These are phyloP conservation scores for Cryptoprocta ferox DNA, from an alignment of 2,797 vertebrate genomes.

Conservation along the genomic window DNA sequence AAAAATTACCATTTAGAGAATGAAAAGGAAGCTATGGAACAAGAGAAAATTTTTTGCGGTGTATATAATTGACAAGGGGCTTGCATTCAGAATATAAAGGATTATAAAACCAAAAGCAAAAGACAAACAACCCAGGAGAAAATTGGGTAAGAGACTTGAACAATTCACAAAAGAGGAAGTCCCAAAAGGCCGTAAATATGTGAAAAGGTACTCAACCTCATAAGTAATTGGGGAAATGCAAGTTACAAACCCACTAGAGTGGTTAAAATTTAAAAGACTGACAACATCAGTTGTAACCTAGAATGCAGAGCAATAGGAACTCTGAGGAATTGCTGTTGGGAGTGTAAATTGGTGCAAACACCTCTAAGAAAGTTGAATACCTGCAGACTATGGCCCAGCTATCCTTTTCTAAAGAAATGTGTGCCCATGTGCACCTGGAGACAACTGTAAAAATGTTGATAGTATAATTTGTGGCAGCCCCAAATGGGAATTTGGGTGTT, in stretches of 20 bases:
- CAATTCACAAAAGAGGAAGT: slow-evolving; percentile 45
- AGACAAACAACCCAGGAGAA: neutral
- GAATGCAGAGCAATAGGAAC: neutral
- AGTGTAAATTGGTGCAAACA: neutral
- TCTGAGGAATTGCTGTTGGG: neutral
- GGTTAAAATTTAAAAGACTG: slow-evolving; percentile 37
- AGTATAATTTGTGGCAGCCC: neutral
- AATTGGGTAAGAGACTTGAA: slow-evolving; percentile 47
- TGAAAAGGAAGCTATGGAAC: neutral
- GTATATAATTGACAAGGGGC: neutral
- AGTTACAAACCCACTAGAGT: neutral
- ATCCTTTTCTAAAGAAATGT: neutral
- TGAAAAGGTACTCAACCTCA: neutral
- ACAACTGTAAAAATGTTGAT: neutral
- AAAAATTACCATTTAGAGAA: neutral
- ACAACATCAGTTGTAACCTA: neutral
- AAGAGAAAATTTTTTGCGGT: slow-evolving; percentile 4
- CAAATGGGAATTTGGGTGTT: neutral
- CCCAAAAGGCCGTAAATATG: neutral
- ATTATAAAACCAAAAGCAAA: slow-evolving; percentile 42
- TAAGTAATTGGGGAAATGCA: slow-evolving; percentile 37
- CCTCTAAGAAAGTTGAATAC: neutral
- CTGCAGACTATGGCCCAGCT: neutral
- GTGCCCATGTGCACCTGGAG: neutral
- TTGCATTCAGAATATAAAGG: slow-evolving; percentile 13